Evolutionary conservation across 2,888 invertebrate genomes (phyloP).

Genomic region (Calameuta filiformis): DNA sequence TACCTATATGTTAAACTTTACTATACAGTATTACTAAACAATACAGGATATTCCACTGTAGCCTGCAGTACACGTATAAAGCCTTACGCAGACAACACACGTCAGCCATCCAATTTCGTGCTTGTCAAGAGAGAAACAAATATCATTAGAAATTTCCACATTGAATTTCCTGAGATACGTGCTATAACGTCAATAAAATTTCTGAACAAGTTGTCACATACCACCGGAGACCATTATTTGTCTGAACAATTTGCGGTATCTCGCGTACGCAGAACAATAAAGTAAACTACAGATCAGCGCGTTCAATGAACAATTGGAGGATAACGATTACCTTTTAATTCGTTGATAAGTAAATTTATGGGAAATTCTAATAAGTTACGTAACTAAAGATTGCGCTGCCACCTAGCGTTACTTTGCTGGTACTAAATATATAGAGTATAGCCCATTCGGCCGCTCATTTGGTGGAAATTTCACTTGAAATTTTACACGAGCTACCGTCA

Average conservation of each 20-base stretch:
- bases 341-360: too few species aligned
- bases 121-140: conserved; percentile 1
- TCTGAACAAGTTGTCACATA: background rate
- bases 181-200: background rate
- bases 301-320: too few species aligned
- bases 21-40: background rate
- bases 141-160: background rate
- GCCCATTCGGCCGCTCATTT: background rate
- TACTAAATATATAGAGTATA: background rate
- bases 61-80: background rate
- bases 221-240: too few species aligned
- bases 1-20: background rate
- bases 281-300: too few species aligned
- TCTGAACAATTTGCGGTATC: too few species aligned
- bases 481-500: background rate
- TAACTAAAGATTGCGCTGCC: too few species aligned
- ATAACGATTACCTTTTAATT: too few species aligned
- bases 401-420: too few species aligned
- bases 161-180: background rate
- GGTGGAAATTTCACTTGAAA: background rate
- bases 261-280: too few species aligned
- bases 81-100: background rate
- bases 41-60: background rate
- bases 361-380: too few species aligned
- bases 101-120: background rate